Evolutionary conservation across 2,797 vertebrate species (phyloP), one percentile per base, ranked within the genome.

Genomic region (Danio albolineatus): DNA sequence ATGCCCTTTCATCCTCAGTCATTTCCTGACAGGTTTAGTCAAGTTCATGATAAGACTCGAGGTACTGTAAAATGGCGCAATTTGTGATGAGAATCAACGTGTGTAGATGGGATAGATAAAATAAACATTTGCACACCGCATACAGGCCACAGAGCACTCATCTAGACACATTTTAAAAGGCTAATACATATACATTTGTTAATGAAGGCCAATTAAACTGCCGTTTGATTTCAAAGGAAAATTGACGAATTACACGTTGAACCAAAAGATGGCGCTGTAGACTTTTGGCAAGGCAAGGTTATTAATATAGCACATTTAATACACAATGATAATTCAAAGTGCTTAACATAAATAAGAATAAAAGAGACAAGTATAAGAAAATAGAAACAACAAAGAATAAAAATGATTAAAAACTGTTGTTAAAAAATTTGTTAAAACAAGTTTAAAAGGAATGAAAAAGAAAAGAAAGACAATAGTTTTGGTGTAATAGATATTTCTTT

Each of bases 201-300:
- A 66, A 48, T 28, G 3, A 28, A 28, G 28, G 28, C 28, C 28
- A 28, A 28, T 28, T 1, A 28, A 28, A 28, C 28, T 28, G 28
- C 28, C 28, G 28, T 28, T 28, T 28, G 28, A 28, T 28, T 28
- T 28, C 28, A 28, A 28, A 28, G 28, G 28, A 28, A 28, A 28
- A 28, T 28, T 28, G n/a, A 49, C 19, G 7, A 7, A 16, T 44
- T 46, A n/a, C 13, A 51, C 44, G 51, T 16, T 61, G 7, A 13
- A 78, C 36, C 65, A 78, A 21, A 21, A 78, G 76, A 71, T 71
- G 76, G 46, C 57, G 57, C 14, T 21, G 69, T n/a, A 69, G 53
- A 69, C 65, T 54, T 28, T 28, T n/a, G n/a, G n/a, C n/a, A n/a
- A n/a, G n/a, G n/a, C n/a, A n/a, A n/a, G n/a, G n/a, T n/a, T n/a